Conservation (phyloP, 2,888 invertebrate genomes). For the Leucania comma region DNA sequence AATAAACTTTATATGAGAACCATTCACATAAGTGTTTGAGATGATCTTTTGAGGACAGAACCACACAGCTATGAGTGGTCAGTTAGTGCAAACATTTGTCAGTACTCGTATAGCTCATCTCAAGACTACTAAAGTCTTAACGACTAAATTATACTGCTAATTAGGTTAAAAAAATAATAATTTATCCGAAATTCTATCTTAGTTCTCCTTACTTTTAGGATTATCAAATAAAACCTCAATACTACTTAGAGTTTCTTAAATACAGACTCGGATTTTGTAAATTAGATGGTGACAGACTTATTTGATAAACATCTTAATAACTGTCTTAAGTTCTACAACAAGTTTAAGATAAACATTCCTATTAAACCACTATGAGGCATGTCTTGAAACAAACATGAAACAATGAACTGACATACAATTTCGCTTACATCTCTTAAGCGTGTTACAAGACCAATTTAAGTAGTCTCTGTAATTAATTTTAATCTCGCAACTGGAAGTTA, state of each 20-base stretch:
- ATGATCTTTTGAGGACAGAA: no score
- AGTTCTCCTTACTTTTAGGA: neutral
- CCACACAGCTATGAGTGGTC: no score
- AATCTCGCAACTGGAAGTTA: slow-evolving; percentile 71
- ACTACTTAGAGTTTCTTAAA: neutral
- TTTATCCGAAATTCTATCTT: neutral
- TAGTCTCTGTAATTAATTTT: slow-evolving; percentile 68
- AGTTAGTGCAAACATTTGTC: no score
- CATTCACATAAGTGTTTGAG: no score
- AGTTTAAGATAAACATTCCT: slow-evolving; percentile 5
- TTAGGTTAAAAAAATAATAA: neutral
- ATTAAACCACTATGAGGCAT: slow-evolving; percentile 20
- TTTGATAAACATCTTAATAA: slow-evolving; percentile 6
- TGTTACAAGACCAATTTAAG: slow-evolving; percentile 70
- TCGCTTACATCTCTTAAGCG: slow-evolving; percentile 61
- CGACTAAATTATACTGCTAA: no score
- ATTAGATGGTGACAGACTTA: neutral
- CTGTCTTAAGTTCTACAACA: neutral
- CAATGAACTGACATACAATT: slow-evolving; percentile 46
- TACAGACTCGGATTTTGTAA: slow-evolving; percentile 3
- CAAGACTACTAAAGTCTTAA: no score
- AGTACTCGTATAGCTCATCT: no score
- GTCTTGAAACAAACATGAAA: slow-evolving; percentile 32
- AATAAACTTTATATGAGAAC: no score
- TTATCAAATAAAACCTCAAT: neutral